Evolutionary conservation across 2,888 invertebrate species (phyloP).

Genomic region (Epirrhoe alternata): DNA sequence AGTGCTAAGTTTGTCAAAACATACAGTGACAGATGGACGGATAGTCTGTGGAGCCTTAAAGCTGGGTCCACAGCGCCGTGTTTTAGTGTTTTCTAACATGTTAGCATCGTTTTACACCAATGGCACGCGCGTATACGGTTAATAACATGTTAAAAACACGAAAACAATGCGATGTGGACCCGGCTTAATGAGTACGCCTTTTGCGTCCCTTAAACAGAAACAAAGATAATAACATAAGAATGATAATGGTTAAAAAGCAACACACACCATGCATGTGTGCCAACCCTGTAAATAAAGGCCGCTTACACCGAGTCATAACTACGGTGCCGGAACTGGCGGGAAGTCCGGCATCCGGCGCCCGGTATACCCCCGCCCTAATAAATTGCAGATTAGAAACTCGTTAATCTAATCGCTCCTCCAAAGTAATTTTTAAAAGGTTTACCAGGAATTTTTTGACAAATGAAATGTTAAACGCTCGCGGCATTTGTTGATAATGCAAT

Average conservation of each 20-base stretch:
- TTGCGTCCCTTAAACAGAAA: too few relatives aligned
- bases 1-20: too few relatives aligned
- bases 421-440: slow-evolving; percentile 52
- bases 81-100: too few relatives aligned
- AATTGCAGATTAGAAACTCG: slow-evolving; percentile 80
- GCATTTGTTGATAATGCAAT: slow-evolving; percentile 17
- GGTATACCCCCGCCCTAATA: slow-evolving; percentile 60
- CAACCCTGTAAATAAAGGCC: slow-evolving; percentile 29
- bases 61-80: too few relatives aligned
- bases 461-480: slow-evolving; percentile 14
- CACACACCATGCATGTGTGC: not conserved
- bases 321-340: slow-evolving; percentile 60
- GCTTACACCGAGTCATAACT: slow-evolving; percentile 51
- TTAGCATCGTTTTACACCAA: too few relatives aligned
- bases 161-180: too few relatives aligned
- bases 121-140: too few relatives aligned
- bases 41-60: too few relatives aligned
- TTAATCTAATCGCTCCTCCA: slow-evolving; percentile 69
- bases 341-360: slow-evolving; percentile 61
- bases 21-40: too few relatives aligned
- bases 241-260: not conserved
- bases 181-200: too few relatives aligned
- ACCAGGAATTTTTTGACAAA: slow-evolving; percentile 30
- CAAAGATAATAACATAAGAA: too few relatives aligned
- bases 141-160: too few relatives aligned